Evolutionary conservation across 2,797 vertebrate genomes (phyloP).

Genomic region (Semaprochilodus insignis): DNA sequence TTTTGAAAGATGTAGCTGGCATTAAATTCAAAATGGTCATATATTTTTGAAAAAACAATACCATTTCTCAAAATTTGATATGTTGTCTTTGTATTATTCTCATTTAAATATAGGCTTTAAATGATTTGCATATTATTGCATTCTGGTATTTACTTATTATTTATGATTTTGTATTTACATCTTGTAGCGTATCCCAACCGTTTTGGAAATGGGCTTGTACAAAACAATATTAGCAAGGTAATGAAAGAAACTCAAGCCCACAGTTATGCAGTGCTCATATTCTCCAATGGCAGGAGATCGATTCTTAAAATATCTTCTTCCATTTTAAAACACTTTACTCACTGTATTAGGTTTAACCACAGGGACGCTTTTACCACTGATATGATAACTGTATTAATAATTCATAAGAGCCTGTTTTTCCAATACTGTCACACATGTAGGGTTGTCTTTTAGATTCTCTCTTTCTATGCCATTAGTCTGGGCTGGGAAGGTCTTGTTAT

Average conservation of each 20-base stretch:
- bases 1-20: no score
- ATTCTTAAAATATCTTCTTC: slow-evolving; percentile 39
- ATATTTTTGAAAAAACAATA: no score
- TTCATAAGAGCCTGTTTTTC: slow-evolving; percentile 65
- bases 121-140: no score
- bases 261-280: slow-evolving; percentile 2
- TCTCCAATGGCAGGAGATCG: slow-evolving; percentile 7
- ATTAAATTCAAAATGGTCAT: no score
- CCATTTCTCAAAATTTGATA: no score
- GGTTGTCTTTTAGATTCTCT: neutral
- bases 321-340: slow-evolving; percentile 54
- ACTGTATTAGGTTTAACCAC: slow-evolving; percentile 46
- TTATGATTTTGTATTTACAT: no score
- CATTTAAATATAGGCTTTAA: no score
- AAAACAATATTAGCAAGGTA: neutral
- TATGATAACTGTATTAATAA: slow-evolving; percentile 74
- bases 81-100: no score
- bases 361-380: slow-evolving; percentile 67
- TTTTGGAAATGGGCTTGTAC: no score
- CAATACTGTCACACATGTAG: slow-evolving; percentile 26
- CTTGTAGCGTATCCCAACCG: no score
- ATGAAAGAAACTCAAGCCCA: neutral
- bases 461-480: neutral
- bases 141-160: no score
- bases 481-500: neutral